Conservation (phyloP, 2,113 vertebrate species). For the Bothrops jararaca region DNA sequence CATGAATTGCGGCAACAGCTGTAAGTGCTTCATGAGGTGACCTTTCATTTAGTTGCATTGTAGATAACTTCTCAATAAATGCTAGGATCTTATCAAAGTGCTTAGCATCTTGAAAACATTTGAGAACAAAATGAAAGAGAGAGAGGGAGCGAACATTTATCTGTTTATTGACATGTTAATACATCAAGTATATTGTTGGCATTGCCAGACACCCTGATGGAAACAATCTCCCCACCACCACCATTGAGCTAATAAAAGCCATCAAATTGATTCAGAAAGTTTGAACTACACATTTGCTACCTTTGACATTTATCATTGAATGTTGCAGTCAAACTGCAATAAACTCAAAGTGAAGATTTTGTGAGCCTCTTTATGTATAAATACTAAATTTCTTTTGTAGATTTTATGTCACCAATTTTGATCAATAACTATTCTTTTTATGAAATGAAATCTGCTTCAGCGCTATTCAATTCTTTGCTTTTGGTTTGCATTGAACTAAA, state of each 20-base stretch:
- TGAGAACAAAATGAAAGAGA: background rate
- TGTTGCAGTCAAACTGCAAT: background rate
- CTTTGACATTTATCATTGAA: background rate
- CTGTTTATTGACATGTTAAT: slow-evolving; percentile 4
- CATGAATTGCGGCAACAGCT: slow-evolving; percentile 82
- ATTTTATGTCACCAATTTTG: background rate
- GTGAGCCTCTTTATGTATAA: background rate
- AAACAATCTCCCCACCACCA: background rate
- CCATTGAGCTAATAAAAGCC: background rate
- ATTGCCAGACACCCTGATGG: background rate
- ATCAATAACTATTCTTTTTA: background rate
- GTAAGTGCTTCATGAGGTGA: slow-evolving; percentile 77
- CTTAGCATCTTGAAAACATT: slow-evolving; percentile 8
- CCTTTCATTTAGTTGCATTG: background rate
- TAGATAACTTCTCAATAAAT: slow-evolving; percentile 33
- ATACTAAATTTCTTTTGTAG: background rate
- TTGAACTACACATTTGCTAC: background rate
- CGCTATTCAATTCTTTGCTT: background rate
- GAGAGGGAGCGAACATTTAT: background rate
- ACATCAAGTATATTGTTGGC: background rate
- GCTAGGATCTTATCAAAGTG: background rate
- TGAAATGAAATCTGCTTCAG: background rate
- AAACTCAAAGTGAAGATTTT: background rate
- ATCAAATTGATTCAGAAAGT: background rate
- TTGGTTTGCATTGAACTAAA: background rate